Conservation (phyloP, 2,113 vertebrate genomes). For the Microcebus lehilahytsara region DNA sequence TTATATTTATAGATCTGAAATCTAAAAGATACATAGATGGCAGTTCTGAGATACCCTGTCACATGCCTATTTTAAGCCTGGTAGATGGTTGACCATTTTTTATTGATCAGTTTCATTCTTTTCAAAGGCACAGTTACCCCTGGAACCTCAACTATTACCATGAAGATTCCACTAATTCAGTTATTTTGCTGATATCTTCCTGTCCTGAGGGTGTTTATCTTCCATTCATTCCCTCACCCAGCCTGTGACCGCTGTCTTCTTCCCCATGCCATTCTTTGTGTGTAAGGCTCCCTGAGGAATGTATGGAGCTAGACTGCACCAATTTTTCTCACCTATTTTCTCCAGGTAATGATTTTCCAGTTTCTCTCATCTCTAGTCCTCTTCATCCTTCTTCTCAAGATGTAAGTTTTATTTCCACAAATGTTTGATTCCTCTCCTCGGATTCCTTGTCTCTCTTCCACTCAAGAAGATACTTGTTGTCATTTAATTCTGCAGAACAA, state of each 20-base stretch:
- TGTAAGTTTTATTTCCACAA: not conserved
- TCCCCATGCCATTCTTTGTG: not conserved
- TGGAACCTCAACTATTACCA: constrained; percentile 58
- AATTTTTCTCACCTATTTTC: not conserved
- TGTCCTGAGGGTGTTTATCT: constrained; percentile 71
- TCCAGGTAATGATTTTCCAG: not conserved
- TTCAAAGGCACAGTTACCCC: constrained; percentile 69
- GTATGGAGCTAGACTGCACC: not conserved
- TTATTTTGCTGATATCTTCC: constrained; percentile 79
- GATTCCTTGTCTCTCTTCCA: not conserved
- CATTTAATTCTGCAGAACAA: not conserved
- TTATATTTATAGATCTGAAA: constrained; percentile 19
- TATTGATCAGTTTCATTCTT: constrained; percentile 63
- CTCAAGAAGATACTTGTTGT: not conserved
- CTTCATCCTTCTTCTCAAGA: constrained; percentile 13
- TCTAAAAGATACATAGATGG: not conserved
- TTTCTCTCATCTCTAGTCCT: not conserved
- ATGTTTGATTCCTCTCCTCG: not conserved
- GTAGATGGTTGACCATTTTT: not conserved
- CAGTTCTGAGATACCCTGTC: not conserved
- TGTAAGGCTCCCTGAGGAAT: not conserved
- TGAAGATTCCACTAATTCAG: constrained; percentile 76
- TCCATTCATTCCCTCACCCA: not conserved
- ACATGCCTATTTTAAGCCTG: not conserved
- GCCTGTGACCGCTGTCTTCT: not conserved